Base-by-base conservation (phyloP, 1,140 invertebrate species). In the Bemisia tabaci region DNA sequence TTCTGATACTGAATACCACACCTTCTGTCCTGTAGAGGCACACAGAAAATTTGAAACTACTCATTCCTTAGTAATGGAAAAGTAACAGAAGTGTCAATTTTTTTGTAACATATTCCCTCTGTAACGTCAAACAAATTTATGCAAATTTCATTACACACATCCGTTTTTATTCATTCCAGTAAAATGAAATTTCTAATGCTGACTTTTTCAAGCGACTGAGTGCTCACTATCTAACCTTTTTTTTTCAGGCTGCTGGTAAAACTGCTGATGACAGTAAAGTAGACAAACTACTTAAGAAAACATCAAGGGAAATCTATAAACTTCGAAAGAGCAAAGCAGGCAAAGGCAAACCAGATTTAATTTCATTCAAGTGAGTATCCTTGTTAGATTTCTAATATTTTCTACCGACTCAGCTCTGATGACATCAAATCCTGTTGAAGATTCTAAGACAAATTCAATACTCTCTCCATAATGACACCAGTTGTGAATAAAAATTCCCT, bases 231-330 rank as follows among this genome's bases (percentile, higher is more conserved):
- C n/a, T n/a, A n/a, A n/a, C n/a, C n/a, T n/a, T 67, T 22, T 67
- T 65, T 25, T 61, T 69, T 17, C 48, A 74, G 73, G 72, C 72
- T 59, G 72, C 82, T 62, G 77, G 80, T 2, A 88, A 87, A 73
- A 87, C 82, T 60, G 77, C 82, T 11, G 89, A 91, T 73, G 88
- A 90, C 70, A 85, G 85, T 64, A 86, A 89, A 72, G 84, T 92
- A 2, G 85, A 92, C 70, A 87, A 89, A 71, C 85, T 94, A 75
- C 78, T 95, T 39, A 86, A 89, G 77, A 89, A 90, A 77, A 92
- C 92, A 1, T 91, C 89, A 63, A 85, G 90, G 72, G 91, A 95
- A 77, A 91, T 96, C 68, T 94, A 95, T 75, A 90, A 92, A 70
- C 78, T 97, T 60, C 78, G 92, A 66, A 90, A 91, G 77, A 92